A percentile compares a stretch with the other conserved stretches of the same genome.
Conservation (phyloP, 2,113 vertebrate genomes). For the Leptosomus discolor region DNA sequence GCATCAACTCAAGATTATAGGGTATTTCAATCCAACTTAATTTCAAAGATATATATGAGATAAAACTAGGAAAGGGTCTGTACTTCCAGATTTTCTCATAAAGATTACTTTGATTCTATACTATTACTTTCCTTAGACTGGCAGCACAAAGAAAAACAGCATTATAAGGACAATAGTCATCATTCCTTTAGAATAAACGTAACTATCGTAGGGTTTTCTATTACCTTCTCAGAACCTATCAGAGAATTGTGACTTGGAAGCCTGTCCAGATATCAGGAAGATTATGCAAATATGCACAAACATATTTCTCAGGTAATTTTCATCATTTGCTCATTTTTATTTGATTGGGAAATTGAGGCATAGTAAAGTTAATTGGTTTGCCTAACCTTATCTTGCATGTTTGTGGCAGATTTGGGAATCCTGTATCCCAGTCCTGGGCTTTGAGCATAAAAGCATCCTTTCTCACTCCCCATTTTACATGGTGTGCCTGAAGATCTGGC, state of each 20-base stretch:
- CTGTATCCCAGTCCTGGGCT: neutral
- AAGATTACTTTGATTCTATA: neutral
- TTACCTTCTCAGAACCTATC: neutral
- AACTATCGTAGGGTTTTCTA: neutral
- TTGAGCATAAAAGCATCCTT: neutral
- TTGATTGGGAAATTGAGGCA: neutral
- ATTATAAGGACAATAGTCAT: neutral
- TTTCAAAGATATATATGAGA: neutral
- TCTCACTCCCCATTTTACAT: neutral
- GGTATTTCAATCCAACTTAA: neutral
- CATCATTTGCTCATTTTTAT: neutral
- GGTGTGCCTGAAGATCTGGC: neutral
- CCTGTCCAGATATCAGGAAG: neutral
- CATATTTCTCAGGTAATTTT: neutral
- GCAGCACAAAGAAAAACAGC: neutral
- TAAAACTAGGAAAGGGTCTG: neutral
- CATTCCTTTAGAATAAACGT: neutral
- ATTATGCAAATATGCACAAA: neutral
- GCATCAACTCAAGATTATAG: neutral
- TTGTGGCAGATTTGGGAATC: neutral
- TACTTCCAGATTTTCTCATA: neutral
- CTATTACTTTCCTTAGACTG: neutral
- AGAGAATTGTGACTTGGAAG: neutral
- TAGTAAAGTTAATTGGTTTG: neutral
- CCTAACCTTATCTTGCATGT: neutral